Evolutionary conservation across 2,797 vertebrate genomes (phyloP), one percentile per base, ranked within the genome.

Genomic region (Botia almorhae): DNA sequence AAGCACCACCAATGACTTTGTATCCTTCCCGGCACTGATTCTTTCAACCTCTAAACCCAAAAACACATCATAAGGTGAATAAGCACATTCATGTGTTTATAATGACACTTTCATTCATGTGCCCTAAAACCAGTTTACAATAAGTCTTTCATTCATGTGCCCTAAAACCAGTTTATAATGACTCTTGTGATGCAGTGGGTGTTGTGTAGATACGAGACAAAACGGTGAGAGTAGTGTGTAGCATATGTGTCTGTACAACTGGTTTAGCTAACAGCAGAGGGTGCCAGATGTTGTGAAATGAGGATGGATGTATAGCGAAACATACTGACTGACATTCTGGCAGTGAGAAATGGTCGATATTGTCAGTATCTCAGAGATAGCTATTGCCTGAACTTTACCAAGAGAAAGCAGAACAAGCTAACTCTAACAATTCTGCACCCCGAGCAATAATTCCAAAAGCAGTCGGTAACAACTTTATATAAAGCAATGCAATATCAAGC

Each of bases 401-500:
- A 36, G 14, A n/a, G 7, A 39, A 64, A 17, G 6, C 63, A 65
- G 2, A 65, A 65, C 36, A 33, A 65, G 33, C 29, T 17, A 14
- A n/a, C 17, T 64, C 61, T 16, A 53, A 53, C 17, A 6, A 53
- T 7, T 29, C 14, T 63, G 23, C 33, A 65, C 16, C 63, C 63
- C 1, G 14, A 64, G 61, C 60, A 63, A 63, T 16, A 16, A 63
- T 29, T 63, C 7, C 13, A 63, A 33, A 23, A 7, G 13, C 61
- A 64, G 61, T 36, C 61, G 36, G 14, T 64, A 33, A 11, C 21
- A 60, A 39, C 63, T 60, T 75, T 36, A 46, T 26, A 2, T 50
- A 26, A 13, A 48, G 58, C 60, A 23, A 48, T 75, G 58, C 43
- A 75, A 75, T 75, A 75, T 61, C 58, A 63, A 36, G 61, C 6